phyloP scores from a whole-genome alignment of 2,113 vertebrate species.

The Muntiacus muntjak region DNA sequence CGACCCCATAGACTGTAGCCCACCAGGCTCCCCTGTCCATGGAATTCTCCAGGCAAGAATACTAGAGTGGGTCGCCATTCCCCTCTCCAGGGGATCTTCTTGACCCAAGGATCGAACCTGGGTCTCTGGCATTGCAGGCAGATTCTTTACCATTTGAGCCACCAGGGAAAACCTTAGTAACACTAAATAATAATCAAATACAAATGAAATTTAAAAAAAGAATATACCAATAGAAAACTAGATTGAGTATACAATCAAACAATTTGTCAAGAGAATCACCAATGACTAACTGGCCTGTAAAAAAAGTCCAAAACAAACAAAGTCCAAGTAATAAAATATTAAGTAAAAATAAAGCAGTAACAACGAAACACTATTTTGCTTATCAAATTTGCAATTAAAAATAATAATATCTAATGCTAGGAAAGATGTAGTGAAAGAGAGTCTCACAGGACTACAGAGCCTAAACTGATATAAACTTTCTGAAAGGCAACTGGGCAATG shows the following conservation, averaged over 20 bases:
- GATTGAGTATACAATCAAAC: not conserved
- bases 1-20: not conserved
- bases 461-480: not conserved
- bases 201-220: not conserved
- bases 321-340: not conserved
- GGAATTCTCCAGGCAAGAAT: not conserved
- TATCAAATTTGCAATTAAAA: not conserved
- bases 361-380: not conserved
- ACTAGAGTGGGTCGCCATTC: not conserved
- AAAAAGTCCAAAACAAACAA: not conserved
- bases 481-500: not conserved
- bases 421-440: not conserved
- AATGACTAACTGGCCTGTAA: not conserved
- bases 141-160: not conserved
- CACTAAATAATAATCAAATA: not conserved
- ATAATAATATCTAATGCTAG: not conserved
- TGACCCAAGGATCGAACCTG: not conserved
- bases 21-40: not conserved
- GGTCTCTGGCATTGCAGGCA: not conserved
- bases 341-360: constrained; percentile 22
- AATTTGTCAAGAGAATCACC: not conserved
- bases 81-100: not conserved
- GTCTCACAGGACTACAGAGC: not conserved
- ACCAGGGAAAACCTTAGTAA: not conserved
- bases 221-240: not conserved